Evolutionary conservation across 2,797 vertebrate species (phyloP), one percentile per base, ranked within the genome.

Genomic region (Synaphobranchus kaupii): DNA sequence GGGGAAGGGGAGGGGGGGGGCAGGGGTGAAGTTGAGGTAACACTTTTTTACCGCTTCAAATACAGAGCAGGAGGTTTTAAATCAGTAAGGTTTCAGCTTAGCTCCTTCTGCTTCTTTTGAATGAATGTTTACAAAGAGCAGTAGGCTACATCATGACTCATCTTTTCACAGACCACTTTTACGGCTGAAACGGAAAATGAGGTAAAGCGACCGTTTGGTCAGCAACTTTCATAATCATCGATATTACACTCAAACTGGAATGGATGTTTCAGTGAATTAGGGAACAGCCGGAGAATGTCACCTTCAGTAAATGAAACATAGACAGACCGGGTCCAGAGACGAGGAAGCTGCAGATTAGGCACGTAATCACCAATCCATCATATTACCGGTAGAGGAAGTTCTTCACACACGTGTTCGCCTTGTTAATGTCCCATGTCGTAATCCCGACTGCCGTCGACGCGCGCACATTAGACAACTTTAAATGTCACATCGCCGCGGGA

Each of bases 401-500:
- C 50, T 83, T 34, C n/a, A 56, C n/a, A 56, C 25, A 5, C 13
- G 31, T 12, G 28, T 83, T 83, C n/a, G 56, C 13, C 15, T 31
- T 17, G 82, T 15, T 15, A 56, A 83, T 52, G 56, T 6, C 82
- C 50, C 25, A 56, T 34, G 9, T 34, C 4, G 0, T 34, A 22
- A 81, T 25, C 22, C 22, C 50, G 47, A 25, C 44, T 22, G 17
- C 73, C 12, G 73, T 22, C 73, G 5, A 50, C 15, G 47, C 8
- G 10, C 47, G 50, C 34, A 48, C 39, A 4, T 4, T 8, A 81
- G 9, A n/a, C 20, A 81, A 81, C 25, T 48, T 56, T 88, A 88
- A 90, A 90, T 90, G 89, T 81, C 88, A 90, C 84, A 88, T 90
- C 87, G 82, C 82, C 83, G 87, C 86, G 87, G 39, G 78, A 66